Evolutionary conservation across 2,113 vertebrate genomes (phyloP).

Genomic region (Albula goreensis): DNA sequence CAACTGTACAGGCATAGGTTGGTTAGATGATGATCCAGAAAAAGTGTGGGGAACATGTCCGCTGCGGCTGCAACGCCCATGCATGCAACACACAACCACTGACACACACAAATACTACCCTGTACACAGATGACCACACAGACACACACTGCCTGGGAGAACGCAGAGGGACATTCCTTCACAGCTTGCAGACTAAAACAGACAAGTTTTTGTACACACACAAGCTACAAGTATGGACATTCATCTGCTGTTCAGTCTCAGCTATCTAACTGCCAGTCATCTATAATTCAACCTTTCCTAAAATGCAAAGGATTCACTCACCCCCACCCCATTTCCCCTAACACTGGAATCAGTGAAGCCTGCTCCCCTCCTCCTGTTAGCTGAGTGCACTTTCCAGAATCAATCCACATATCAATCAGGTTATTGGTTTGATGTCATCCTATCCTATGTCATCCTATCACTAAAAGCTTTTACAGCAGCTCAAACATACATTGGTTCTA

Average conservation of each 20-base stretch:
- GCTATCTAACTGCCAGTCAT: neutral
- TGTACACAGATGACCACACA: no score
- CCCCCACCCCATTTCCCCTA: neutral
- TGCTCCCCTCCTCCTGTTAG: neutral
- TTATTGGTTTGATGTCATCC: conserved; percentile 10
- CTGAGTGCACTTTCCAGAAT: conserved; percentile 13
- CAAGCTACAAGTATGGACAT: conserved; percentile 41
- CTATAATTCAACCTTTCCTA: conserved; percentile 35
- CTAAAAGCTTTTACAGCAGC: conserved; percentile 35
- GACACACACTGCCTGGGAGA: conserved; percentile 29
- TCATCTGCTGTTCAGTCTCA: conserved; percentile 13
- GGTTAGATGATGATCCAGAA: no score
- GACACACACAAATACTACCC: no score
- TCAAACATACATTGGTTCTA: conserved; percentile 20
- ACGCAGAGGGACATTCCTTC: conserved; percentile 50
- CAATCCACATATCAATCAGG: neutral
- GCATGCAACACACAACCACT: no score
- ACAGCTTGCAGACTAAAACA: conserved; percentile 47
- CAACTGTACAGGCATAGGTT: no score
- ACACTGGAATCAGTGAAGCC: neutral
- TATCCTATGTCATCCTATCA: neutral
- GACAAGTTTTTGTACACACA: conserved; percentile 24
- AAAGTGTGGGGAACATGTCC: no score
- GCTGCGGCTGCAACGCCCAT: no score
- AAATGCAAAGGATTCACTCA: neutral